Evolutionary conservation across 2,888 invertebrate species (phyloP).

Genomic region (Callimorpha dominula): DNA sequence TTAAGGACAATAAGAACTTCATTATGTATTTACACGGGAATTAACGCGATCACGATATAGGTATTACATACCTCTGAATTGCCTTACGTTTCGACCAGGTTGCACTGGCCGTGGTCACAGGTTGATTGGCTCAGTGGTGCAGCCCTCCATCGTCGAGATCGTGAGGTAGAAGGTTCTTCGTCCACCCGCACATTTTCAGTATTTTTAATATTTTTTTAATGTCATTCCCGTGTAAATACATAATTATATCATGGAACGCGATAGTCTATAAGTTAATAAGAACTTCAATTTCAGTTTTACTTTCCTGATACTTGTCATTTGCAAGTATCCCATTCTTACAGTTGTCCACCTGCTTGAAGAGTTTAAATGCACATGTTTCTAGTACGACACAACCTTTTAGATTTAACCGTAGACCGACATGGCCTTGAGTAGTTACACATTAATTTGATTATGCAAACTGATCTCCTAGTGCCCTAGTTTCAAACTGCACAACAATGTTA

Average conservation of each 20-base stretch:
- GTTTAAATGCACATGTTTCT: conserved; percentile 3
- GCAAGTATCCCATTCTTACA: not conserved
- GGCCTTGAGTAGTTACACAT: conserved; percentile 48
- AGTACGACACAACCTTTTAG: conserved; percentile 41
- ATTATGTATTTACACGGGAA: no score
- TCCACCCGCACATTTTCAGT: not conserved
- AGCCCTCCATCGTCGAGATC: no score
- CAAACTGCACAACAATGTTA: conserved; percentile 32
- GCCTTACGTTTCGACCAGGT: no score
- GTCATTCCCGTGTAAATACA: no score
- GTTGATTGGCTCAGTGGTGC: no score
- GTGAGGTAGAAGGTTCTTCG: no score
- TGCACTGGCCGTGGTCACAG: no score
- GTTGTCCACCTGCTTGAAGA: not conserved
- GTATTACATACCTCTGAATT: no score
- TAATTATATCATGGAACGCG: no score
- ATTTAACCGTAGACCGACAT: no score
- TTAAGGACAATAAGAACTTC: not conserved
- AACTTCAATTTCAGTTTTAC: not conserved
- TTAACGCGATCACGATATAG: no score
- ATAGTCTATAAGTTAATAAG: no score
- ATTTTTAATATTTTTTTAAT: not conserved
- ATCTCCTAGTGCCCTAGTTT: conserved; percentile 55
- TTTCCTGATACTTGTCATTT: not conserved
- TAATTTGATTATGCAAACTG: conserved; percentile 56